Conservation (phyloP, 2,113 vertebrate species). For the Herpetotheres cachinnans region DNA sequence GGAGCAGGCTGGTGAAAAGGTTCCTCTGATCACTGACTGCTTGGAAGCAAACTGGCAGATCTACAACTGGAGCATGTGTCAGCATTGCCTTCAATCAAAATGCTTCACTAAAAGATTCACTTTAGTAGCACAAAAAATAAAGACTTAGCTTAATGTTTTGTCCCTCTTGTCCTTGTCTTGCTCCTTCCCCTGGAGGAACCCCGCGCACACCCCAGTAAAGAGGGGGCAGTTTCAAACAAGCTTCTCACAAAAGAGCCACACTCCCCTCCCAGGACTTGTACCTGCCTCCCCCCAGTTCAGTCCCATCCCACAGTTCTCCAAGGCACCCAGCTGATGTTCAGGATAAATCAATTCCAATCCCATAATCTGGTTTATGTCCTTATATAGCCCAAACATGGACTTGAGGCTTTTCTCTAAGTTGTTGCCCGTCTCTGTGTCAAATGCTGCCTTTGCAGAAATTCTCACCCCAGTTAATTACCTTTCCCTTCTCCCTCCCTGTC, state of each 20-base stretch:
- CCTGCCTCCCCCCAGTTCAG: background rate
- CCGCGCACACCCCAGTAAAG: accelerated
- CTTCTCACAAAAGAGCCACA: background rate
- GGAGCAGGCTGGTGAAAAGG: background rate
- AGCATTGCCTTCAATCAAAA: background rate
- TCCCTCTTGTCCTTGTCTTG: background rate
- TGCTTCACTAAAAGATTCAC: background rate
- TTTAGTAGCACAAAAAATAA: background rate
- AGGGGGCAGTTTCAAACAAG: background rate
- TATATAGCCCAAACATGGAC: background rate
- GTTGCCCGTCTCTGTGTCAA: background rate
- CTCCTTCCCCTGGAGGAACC: background rate
- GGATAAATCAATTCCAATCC: background rate
- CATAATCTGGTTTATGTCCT: background rate
- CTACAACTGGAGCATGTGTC: background rate
- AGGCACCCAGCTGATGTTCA: background rate
- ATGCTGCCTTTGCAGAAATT: background rate
- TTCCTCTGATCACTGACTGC: background rate
- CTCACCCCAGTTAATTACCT: background rate
- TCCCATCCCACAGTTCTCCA: background rate
- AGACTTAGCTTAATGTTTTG: background rate
- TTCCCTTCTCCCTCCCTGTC: background rate
- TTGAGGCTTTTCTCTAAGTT: background rate
- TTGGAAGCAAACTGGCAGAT: background rate
- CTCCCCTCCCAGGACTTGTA: background rate